Conservation (phyloP, 2,888 invertebrate species). For the Lasioglossum calceatum region DNA sequence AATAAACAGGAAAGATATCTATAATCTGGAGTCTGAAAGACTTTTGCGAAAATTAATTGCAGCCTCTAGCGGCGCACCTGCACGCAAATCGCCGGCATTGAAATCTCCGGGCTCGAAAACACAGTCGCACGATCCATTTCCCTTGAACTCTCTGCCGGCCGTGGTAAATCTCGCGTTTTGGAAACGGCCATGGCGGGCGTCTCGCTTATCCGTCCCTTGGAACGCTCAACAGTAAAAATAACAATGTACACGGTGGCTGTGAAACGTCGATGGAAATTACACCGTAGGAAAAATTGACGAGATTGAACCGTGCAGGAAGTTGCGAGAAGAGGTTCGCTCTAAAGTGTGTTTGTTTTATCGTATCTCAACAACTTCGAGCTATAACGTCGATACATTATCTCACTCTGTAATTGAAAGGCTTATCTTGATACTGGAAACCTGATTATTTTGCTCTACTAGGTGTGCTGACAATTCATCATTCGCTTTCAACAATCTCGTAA, state of each 20-base stretch:
- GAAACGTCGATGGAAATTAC: not conserved
- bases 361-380: not conserved
- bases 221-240: not conserved
- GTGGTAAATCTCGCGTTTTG: not conserved
- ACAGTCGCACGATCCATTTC: not conserved
- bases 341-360: not conserved
- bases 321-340: not conserved
- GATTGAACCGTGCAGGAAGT: not conserved
- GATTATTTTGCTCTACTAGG: not conserved
- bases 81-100: not conserved
- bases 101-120: constrained; percentile 1
- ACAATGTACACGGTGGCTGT: not conserved
- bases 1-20: not conserved
- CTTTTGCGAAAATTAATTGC: not conserved
- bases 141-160: not conserved
- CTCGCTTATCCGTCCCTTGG: not conserved
- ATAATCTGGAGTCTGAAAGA: not conserved
- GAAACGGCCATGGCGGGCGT: not conserved
- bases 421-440: not conserved
- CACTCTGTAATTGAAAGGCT: not conserved
- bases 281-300: not conserved
- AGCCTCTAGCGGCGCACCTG: not conserved
- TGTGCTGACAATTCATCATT: not conserved
- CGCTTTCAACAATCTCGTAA: not conserved
- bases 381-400: not conserved